phyloP scores from a whole-genome alignment of 2,113 vertebrate species.

The Cottus gobio region DNA sequence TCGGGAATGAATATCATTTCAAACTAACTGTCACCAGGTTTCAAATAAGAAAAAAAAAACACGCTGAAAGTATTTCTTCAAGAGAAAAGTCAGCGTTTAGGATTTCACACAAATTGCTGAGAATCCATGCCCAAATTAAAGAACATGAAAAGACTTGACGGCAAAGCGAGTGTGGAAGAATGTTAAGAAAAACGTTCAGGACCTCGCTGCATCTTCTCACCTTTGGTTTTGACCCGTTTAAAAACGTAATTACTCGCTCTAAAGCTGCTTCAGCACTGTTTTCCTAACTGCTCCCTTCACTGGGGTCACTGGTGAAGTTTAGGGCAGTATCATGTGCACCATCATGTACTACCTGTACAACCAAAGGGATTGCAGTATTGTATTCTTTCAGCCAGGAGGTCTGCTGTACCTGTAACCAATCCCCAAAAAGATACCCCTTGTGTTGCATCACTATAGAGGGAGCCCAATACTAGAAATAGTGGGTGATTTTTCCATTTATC shows the following conservation, averaged over 20 bases:
- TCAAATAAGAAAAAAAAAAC: background rate
- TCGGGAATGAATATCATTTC: constrained; percentile 54
- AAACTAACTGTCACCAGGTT: constrained; percentile 44
- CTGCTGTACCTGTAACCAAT: background rate
- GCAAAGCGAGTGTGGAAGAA: background rate
- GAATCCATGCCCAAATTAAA: background rate
- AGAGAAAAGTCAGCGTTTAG: background rate
- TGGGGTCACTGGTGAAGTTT: constrained; percentile 24
- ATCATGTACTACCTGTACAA: background rate
- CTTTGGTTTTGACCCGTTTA: constrained; percentile 24
- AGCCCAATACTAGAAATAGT: background rate
- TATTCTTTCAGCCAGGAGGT: background rate
- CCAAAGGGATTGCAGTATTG: background rate
- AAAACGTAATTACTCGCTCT: constrained; percentile 35
- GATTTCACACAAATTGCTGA: constrained; percentile 11
- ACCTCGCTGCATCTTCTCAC: constrained; percentile 25
- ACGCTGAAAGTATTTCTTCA: background rate
- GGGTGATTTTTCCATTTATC: background rate
- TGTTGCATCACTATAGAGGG: background rate
- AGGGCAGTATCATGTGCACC: constrained; percentile 2
- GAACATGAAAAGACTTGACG: background rate
- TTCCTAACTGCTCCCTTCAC: constrained; percentile 24
- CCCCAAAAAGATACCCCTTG: background rate
- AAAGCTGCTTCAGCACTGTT: constrained; percentile 28
- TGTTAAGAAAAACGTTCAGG: constrained; percentile 23